Percentiles rank a stretch among this genome's conserved stretches.
These are phyloP conservation scores for Etheostoma spectabile DNA, from an alignment of 2,113 vertebrate species.

Conservation along the genomic window DNA sequence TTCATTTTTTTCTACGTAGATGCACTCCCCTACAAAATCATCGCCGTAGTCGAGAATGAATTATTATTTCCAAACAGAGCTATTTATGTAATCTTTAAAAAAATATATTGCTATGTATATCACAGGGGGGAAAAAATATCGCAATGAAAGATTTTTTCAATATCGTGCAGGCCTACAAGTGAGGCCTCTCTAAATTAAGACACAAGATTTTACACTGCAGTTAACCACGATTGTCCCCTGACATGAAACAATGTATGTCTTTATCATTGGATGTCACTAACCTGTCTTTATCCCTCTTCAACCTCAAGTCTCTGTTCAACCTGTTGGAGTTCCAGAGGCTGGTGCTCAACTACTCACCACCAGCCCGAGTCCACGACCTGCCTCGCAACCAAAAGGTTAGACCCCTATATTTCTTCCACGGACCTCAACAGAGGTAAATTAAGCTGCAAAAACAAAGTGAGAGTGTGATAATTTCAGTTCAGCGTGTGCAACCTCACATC, in stretches of 20 bases:
- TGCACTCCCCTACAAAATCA: too few relatives aligned
- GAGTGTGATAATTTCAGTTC: not conserved
- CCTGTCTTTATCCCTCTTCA: not conserved
- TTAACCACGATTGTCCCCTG: not conserved
- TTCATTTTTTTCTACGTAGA: too few relatives aligned
- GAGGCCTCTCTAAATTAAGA: not conserved
- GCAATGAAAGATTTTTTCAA: too few relatives aligned
- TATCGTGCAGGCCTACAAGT: too few relatives aligned
- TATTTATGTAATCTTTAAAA: too few relatives aligned
- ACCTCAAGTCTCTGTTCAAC: constrained; percentile 82
- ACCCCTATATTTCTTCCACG: not conserved
- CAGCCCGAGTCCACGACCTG: constrained; percentile 91
- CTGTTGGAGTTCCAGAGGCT: constrained; percentile 96
- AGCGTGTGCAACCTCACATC: not conserved
- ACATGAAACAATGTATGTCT: not conserved
- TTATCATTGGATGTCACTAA: constrained; percentile 1
- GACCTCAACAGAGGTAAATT: not conserved
- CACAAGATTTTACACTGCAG: not conserved
- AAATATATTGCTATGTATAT: too few relatives aligned
- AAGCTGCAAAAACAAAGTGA: not conserved
- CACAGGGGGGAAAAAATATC: too few relatives aligned
- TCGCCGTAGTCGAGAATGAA: too few relatives aligned
- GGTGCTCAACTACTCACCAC: constrained; percentile 95
- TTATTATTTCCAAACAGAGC: too few relatives aligned
- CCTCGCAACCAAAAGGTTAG: constrained; percentile 97